Base-by-base conservation (phyloP, 2,797 vertebrate genomes). In the Cryptoprocta ferox region DNA sequence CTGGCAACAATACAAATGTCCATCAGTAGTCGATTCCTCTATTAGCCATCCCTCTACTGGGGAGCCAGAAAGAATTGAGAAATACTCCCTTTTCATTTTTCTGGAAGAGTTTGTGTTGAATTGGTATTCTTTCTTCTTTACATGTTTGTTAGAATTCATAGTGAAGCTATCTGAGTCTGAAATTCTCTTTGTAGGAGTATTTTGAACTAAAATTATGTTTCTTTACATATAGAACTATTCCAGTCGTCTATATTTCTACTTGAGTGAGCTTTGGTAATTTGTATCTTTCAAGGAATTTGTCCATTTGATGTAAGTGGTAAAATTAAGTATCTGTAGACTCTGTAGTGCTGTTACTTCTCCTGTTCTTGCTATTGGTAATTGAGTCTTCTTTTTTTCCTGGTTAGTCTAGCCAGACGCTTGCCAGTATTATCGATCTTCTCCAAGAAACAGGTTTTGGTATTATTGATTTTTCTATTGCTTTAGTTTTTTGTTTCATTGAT, bases 121-220 rank as follows among this genome's bases (percentile, higher is more conserved):
- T 75, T 81, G 66, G 32, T 81, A 37, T 81, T 91, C 39, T 82
- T 88, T 80, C 45, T 83, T 79, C 82, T 92, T 92, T 37, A 73
- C 13, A 5, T 56, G 32, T 73, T 73, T 91, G 35, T 28, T 70
- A 79, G 50, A 91, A 91, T 78, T 85, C n/a, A 85, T 28, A 91
- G 15, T 50, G 42, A 91, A 79, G 39, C 39, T 35, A 35, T 18
- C 35, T 84, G 79, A 37, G 21, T 59, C 79, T 59, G 48, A 76
- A 84, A 68, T 68, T 68, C 83, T 84, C 37, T 75, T 56, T 56
- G 37, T 45, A 35, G 63, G 65, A 70, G 65, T 32, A 42, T 89
- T 89, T 76, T 83, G 21, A 56, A 59, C 18, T 56, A 68, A 89
- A 76, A 89, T 83, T n/a, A 30, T 35, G 76, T 81, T 71, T 94